A percentile compares a stretch with the other conserved stretches of the same genome.
These are phyloP conservation scores for Emydocephalus ijimae DNA, from an alignment of 2,113 vertebrate species.

Conservation along the genomic window DNA sequence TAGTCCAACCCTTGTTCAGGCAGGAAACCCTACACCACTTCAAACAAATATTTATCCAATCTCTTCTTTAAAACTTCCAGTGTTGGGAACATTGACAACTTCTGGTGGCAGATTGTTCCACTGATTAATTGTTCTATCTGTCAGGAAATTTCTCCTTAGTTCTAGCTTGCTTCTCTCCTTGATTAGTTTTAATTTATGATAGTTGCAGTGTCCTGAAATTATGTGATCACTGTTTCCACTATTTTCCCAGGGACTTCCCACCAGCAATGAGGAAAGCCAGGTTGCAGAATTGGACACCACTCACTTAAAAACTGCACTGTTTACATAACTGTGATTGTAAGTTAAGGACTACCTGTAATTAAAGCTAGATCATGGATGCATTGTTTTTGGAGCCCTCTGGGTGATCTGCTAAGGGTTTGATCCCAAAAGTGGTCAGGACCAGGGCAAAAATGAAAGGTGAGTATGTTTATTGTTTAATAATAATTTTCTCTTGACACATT, in stretches of 20 bases:
- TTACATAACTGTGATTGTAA: not conserved
- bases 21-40: too few species aligned
- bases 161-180: too few species aligned
- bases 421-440: not conserved
- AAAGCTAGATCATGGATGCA: not conserved
- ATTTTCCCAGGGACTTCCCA: not conserved
- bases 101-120: too few species aligned
- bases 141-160: too few species aligned
- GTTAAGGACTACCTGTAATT: not conserved
- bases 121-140: too few species aligned
- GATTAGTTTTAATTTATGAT: not conserved
- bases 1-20: too few species aligned
- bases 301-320: not conserved
- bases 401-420: not conserved
- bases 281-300: not conserved
- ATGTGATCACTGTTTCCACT: not conserved
- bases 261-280: not conserved
- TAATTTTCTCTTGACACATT: not conserved
- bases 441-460: not conserved
- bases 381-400: not conserved
- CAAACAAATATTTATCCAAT: too few species aligned
- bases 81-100: too few species aligned
- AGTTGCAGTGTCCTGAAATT: not conserved
- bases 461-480: not conserved
- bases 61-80: too few species aligned